Conservation (phyloP, 2,113 vertebrate species). For the Gracilinanus agilis region DNA sequence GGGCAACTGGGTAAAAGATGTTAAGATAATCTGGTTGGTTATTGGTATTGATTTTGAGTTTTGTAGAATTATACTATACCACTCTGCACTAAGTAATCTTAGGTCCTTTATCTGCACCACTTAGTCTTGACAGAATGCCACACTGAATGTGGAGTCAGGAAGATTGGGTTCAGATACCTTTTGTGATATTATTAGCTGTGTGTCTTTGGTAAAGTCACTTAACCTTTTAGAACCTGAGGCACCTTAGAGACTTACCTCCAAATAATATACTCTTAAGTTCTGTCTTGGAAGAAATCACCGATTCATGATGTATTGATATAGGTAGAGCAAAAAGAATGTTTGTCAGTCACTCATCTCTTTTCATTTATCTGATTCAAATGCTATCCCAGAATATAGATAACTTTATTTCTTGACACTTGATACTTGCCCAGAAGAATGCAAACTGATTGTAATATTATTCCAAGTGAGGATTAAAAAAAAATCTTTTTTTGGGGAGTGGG, state of each 20-base stretch:
- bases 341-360: background rate
- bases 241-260: background rate
- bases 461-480: background rate
- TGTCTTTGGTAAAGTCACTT: background rate
- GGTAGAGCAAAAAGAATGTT: background rate
- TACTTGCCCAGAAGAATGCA: conserved; percentile 13
- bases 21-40: background rate
- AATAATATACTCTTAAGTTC: background rate
- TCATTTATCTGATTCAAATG: background rate
- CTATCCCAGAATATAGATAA: background rate
- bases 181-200: background rate
- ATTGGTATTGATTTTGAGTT: background rate
- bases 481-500: conserved; percentile 11
- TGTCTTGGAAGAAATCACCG: background rate
- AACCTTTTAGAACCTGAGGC: background rate
- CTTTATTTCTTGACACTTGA: background rate
- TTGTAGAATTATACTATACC: background rate
- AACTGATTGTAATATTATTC: background rate
- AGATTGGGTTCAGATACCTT: background rate
- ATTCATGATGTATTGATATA: background rate
- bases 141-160: background rate
- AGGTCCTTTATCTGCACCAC: background rate
- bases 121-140: background rate
- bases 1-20: background rate
- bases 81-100: background rate